phyloP scores from a whole-genome alignment of 2,888 invertebrate genomes.

The Craniophora ligustri region DNA sequence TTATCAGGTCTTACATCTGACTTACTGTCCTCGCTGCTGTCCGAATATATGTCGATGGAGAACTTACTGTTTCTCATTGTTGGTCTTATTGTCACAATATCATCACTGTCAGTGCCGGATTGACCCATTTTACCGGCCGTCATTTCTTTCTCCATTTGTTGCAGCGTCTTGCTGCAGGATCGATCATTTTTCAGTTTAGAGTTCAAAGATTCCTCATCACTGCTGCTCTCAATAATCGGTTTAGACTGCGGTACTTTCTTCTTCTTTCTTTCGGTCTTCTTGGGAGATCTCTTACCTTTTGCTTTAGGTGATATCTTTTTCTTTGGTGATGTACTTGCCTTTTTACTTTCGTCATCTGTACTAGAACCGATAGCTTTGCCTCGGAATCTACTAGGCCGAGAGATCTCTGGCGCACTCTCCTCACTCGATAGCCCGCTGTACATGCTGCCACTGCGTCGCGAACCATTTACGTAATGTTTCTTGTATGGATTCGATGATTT shows the following conservation, averaged over 20 bases:
- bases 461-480: conserved; percentile 93
- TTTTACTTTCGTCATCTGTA: conserved; percentile 88
- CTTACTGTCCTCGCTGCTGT: conserved; percentile 91
- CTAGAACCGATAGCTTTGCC: conserved; percentile 85
- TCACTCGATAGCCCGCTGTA: conserved; percentile 90
- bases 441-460: conserved; percentile 90
- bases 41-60: conserved; percentile 94
- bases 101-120: conserved; percentile 94
- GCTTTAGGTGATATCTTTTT: conserved; percentile 83
- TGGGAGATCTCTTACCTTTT: conserved; percentile 79
- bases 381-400: conserved; percentile 72
- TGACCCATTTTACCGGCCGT: conserved; percentile 84
- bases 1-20: conserved; percentile 69
- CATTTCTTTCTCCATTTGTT: conserved; percentile 93
- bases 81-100: conserved; percentile 90
- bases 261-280: conserved; percentile 84
- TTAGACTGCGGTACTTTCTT: conserved; percentile 84
- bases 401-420: conserved; percentile 80
- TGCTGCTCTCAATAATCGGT: conserved; percentile 88
- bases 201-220: conserved; percentile 88
- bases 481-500: conserved; percentile 91
- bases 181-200: conserved; percentile 74
- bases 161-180: conserved; percentile 89
- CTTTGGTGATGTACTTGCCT: conserved; percentile 79
- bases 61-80: conserved; percentile 87